phyloP scores from a whole-genome alignment of 2,797 vertebrate genomes.

The Malurus splendens region DNA sequence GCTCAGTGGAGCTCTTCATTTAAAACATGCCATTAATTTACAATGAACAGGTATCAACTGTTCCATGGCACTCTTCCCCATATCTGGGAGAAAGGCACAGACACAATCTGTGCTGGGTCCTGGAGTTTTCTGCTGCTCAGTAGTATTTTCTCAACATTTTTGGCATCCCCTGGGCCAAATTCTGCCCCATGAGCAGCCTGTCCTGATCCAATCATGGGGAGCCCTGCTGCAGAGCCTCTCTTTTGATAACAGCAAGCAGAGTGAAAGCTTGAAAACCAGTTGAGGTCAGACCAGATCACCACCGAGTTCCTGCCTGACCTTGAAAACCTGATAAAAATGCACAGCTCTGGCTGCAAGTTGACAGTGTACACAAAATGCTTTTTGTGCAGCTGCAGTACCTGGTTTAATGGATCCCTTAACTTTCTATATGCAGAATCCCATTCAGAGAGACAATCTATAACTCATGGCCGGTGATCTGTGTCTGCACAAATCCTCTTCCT shows the following conservation, averaged over 20 bases:
- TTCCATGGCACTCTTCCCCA: not conserved
- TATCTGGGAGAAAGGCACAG: not conserved
- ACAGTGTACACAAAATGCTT: conserved; percentile 43
- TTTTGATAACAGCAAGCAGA: not conserved
- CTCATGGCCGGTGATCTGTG: not conserved
- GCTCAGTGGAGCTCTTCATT: not conserved
- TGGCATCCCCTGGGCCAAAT: not conserved
- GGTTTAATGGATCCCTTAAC: not conserved
- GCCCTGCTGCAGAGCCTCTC: not conserved
- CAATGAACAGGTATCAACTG: not conserved
- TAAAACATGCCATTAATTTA: not conserved
- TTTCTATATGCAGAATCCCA: not conserved
- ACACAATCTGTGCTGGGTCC: not conserved
- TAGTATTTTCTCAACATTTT: not conserved
- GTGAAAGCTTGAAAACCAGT: not conserved
- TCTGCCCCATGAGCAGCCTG: not conserved
- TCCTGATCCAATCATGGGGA: accelerated
- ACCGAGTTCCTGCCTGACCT: conserved; percentile 16
- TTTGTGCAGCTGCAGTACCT: not conserved
- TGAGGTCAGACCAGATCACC: not conserved
- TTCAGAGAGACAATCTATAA: not conserved
- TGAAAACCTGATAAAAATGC: conserved; percentile 53
- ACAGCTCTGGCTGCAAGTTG: conserved; percentile 19
- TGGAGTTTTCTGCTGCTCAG: not conserved
- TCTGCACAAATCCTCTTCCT: not conserved